Conservation (phyloP, 2,888 invertebrate species). For the Ferdinandea cuprea region DNA sequence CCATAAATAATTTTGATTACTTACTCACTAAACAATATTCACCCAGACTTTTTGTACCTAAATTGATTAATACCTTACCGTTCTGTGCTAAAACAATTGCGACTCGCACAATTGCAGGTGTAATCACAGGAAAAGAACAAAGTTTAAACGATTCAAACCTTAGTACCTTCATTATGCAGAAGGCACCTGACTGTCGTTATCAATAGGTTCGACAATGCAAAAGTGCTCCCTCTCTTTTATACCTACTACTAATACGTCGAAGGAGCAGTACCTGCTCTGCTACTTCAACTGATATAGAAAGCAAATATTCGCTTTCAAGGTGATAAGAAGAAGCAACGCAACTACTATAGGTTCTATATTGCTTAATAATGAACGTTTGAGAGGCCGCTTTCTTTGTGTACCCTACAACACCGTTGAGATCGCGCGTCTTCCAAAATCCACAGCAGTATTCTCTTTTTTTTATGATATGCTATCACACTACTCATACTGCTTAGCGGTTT, state of each 20-base stretch:
- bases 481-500: background rate
- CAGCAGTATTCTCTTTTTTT: background rate
- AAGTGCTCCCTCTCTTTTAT: slow-evolving; percentile 55
- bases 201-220: slow-evolving; percentile 64
- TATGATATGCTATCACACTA: slow-evolving; percentile 21
- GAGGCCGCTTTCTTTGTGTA: slow-evolving; percentile 57
- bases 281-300: slow-evolving; percentile 69
- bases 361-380: slow-evolving; percentile 55
- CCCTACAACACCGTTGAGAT: slow-evolving; percentile 28
- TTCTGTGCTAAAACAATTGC: slow-evolving; percentile 18
- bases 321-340: slow-evolving; percentile 57
- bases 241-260: slow-evolving; percentile 45
- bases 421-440: slow-evolving; percentile 33
- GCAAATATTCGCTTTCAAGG: slow-evolving; percentile 60
- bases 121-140: slow-evolving; percentile 47
- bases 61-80: background rate
- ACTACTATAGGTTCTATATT: slow-evolving; percentile 35
- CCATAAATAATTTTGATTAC: no score
- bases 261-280: slow-evolving; percentile 58
- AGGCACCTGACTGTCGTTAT: slow-evolving; percentile 54
- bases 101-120: slow-evolving; percentile 32
- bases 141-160: slow-evolving; percentile 18
- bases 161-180: slow-evolving; percentile 40
- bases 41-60: background rate
- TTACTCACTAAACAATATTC: no score